Evolutionary conservation across 2,888 invertebrate genomes (phyloP).

Genomic region (Dicycla oo): DNA sequence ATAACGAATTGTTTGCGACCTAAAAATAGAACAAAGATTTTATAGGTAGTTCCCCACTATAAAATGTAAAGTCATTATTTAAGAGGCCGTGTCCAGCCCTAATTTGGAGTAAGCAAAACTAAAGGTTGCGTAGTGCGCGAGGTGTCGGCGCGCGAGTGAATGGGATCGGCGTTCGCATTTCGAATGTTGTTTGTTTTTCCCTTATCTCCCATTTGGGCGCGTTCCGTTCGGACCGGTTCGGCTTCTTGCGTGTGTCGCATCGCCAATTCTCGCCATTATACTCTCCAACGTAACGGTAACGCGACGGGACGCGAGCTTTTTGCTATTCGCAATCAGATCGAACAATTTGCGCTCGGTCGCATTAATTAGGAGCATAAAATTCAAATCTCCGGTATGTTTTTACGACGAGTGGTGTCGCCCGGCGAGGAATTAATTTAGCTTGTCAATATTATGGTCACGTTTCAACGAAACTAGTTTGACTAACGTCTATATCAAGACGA

Average conservation of each 20-base stretch:
- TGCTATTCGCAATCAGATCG: slow-evolving; percentile 81
- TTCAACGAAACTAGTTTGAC: slow-evolving; percentile 84
- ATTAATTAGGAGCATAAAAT: slow-evolving; percentile 85
- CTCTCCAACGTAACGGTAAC: slow-evolving; percentile 81
- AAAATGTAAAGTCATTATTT: slow-evolving; percentile 37
- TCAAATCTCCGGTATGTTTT: slow-evolving; percentile 77
- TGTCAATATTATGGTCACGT: slow-evolving; percentile 87
- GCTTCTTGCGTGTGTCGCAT: slow-evolving; percentile 84
- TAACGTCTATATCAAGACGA: slow-evolving; percentile 84
- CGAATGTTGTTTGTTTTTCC: slow-evolving; percentile 83
- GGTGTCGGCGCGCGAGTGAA: slow-evolving; percentile 80
- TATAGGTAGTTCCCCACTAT: slow-evolving; percentile 10
- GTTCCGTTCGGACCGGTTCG: slow-evolving; percentile 82
- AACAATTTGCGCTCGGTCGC: slow-evolving; percentile 80
- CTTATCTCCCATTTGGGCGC: slow-evolving; percentile 82
- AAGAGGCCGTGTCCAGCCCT: slow-evolving; percentile 38
- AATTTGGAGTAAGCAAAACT: slow-evolving; percentile 56
- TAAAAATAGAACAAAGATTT: slow-evolving; percentile 36
- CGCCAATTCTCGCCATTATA: slow-evolving; percentile 82
- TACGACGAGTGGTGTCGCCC: slow-evolving; percentile 74
- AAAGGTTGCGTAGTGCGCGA: slow-evolving; percentile 60
- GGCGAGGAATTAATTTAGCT: slow-evolving; percentile 82
- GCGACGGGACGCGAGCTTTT: slow-evolving; percentile 79
- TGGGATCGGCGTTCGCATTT: slow-evolving; percentile 79
- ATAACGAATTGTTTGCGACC: slow-evolving; percentile 42